These are phyloP conservation scores for Lutraria lutraria DNA, from an alignment of 2,888 invertebrate genomes.

Conservation along the genomic window DNA sequence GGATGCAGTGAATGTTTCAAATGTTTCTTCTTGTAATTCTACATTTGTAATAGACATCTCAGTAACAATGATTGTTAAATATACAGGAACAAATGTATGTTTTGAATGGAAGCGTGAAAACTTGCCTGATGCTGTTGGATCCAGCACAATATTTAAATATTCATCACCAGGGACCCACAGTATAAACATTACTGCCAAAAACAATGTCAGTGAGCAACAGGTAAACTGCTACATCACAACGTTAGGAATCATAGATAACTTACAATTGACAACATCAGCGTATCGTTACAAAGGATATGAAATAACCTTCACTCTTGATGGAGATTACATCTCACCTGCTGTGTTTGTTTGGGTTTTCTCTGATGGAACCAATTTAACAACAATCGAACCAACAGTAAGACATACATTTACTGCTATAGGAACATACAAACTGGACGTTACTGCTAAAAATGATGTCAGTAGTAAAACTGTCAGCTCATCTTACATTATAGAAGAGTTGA, in stretches of 20 bases:
- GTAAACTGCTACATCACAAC: conserved; percentile 62
- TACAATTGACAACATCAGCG: conserved; percentile 62
- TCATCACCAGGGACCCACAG: conserved; percentile 62
- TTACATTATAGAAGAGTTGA: conserved; percentile 71
- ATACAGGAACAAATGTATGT: conserved; percentile 69
- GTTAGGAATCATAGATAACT: conserved; percentile 65
- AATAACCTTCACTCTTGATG: conserved; percentile 66
- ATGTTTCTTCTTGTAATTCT: conserved; percentile 59
- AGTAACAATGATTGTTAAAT: conserved; percentile 58
- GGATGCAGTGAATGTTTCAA: conserved; percentile 63
- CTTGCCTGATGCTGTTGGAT: conserved; percentile 33
- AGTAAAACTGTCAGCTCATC: conserved; percentile 37
- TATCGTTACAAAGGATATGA: conserved; percentile 67
- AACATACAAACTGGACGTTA: conserved; percentile 67
- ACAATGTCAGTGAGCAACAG: conserved; percentile 62
- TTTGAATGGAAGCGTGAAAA: conserved; percentile 62
- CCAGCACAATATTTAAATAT: conserved; percentile 57
- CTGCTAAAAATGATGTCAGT: conserved; percentile 75
- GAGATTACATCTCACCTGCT: conserved; percentile 68
- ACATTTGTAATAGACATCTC: conserved; percentile 55
- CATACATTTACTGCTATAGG: conserved; percentile 69
- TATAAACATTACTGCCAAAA: conserved; percentile 69
- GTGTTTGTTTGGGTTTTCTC: conserved; percentile 71
- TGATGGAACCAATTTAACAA: conserved; percentile 49
- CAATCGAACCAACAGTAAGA: conserved; percentile 47